Conservation (phyloP, 2,113 vertebrate species). For the Saccopteryx bilineata region DNA sequence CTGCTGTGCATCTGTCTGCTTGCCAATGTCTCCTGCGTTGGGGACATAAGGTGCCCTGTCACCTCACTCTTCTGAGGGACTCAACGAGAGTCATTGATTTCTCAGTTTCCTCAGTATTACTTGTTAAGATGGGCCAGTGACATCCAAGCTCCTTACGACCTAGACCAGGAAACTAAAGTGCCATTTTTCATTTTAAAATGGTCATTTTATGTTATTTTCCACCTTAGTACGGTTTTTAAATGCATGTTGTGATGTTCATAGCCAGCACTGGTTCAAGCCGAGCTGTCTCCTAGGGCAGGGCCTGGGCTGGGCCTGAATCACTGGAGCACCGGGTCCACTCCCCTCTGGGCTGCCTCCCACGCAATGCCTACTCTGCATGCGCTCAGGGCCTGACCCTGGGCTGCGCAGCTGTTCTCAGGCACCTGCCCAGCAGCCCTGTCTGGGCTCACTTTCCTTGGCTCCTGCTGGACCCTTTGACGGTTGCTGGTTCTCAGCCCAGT, state of each 20-base stretch:
- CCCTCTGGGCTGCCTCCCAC: background rate
- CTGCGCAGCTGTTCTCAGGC: background rate
- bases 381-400: background rate
- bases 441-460: background rate
- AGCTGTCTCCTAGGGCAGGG: background rate
- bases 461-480: fast-evolving
- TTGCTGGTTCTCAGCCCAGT: fast-evolving
- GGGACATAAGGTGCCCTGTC: too few relatives aligned
- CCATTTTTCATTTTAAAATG: fast-evolving
- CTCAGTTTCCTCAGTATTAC: background rate
- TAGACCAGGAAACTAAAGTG: background rate
- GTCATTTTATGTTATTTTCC: too few relatives aligned
- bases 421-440: background rate
- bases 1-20: too few relatives aligned
- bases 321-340: fast-evolving
- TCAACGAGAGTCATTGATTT: background rate
- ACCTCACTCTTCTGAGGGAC: background rate
- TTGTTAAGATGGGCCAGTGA: fast-evolving
- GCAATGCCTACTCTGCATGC: background rate
- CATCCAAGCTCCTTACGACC: fast-evolving
- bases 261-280: too few relatives aligned
- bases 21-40: too few relatives aligned
- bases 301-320: background rate
- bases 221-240: fast-evolving
- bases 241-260: fast-evolving